Evolutionary conservation across 1,140 invertebrate genomes (phyloP).

Genomic region (Calycopis cecrops): DNA sequence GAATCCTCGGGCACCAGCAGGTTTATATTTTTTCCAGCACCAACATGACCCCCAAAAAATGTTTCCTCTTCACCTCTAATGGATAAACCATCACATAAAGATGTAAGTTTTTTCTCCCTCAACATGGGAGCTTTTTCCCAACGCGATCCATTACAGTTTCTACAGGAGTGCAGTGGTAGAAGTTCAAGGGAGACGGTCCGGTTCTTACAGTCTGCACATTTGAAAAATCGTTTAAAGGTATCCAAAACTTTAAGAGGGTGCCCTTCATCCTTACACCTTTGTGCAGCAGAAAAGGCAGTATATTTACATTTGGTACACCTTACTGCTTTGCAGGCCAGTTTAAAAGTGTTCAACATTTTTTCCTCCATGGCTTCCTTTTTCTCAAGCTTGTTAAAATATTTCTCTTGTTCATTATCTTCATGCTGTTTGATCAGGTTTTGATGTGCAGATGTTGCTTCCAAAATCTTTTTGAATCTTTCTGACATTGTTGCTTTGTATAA

Average conservation of each 20-base stretch:
- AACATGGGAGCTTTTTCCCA: constrained; percentile 90
- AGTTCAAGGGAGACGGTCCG: constrained; percentile 86
- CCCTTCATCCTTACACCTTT: constrained; percentile 87
- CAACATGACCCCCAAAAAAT: constrained; percentile 77
- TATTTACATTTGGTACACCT: constrained; percentile 93
- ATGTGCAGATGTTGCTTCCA: constrained; percentile 87
- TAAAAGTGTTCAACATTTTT: constrained; percentile 91
- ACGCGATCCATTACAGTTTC: constrained; percentile 82
- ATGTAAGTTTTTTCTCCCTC: constrained; percentile 79
- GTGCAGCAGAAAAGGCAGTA: constrained; percentile 87
- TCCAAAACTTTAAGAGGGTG: constrained; percentile 87
- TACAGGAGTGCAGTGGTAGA: constrained; percentile 85
- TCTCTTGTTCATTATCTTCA: constrained; percentile 85
- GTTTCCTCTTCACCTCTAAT: constrained; percentile 84
- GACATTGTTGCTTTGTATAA: constrained; percentile 70
- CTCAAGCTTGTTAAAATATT: constrained; percentile 92
- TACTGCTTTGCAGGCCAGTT: constrained; percentile 91
- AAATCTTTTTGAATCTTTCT: constrained; percentile 85
- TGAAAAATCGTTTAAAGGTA: constrained; percentile 92
- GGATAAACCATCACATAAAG: constrained; percentile 76
- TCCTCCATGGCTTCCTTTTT: constrained; percentile 94
- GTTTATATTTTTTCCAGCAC: constrained; percentile 79
- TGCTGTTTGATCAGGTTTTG: constrained; percentile 83
- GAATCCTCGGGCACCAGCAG: constrained; percentile 77
- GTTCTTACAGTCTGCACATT: constrained; percentile 90